A percentile compares a stretch with the other conserved stretches of the same genome.
phyloP scores from a whole-genome alignment of 2,113 vertebrate species.

The Hypomesus transpacificus region DNA sequence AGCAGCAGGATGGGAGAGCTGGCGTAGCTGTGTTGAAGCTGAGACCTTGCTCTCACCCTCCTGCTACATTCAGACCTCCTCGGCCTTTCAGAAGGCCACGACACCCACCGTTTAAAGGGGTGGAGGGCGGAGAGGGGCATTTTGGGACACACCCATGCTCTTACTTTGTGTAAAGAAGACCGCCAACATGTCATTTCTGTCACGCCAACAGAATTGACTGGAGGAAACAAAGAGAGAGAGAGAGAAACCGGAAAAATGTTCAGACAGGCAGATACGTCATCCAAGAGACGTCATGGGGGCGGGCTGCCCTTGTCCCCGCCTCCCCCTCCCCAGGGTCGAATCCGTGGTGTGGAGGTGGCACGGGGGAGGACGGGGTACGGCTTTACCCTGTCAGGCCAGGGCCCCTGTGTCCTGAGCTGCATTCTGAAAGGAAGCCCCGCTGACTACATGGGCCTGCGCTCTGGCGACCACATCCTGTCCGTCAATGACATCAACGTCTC shows the following conservation, averaged over 20 bases:
- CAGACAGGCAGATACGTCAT: constrained; percentile 72
- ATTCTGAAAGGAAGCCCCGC: constrained; percentile 92
- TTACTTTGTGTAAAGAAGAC: not conserved
- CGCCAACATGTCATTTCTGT: not conserved
- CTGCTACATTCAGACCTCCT: constrained; percentile 57
- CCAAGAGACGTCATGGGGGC: constrained; percentile 53
- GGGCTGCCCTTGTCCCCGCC: constrained; percentile 12
- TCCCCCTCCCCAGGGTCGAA: constrained; percentile 59
- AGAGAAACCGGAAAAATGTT: constrained; percentile 72
- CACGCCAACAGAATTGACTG: not conserved
- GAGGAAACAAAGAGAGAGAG: not conserved
- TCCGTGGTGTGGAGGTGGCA: constrained; percentile 87
- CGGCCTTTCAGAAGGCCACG: constrained; percentile 43
- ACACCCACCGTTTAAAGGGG: constrained; percentile 12
- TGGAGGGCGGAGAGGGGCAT: not conserved
- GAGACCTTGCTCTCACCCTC: constrained; percentile 52
- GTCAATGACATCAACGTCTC: constrained; percentile 94
- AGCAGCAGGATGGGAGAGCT: constrained; percentile 49
- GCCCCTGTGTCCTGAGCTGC: constrained; percentile 88
- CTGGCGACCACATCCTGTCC: constrained; percentile 87
- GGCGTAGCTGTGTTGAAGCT: constrained; percentile 32
- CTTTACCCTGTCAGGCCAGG: constrained; percentile 91
- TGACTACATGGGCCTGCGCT: constrained; percentile 85
- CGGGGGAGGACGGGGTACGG: constrained; percentile 90
- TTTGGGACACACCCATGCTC: not conserved